These are phyloP conservation scores for Druon quercuslanigerum DNA, from an alignment of 1,140 invertebrate species.

Conservation along the genomic window DNA sequence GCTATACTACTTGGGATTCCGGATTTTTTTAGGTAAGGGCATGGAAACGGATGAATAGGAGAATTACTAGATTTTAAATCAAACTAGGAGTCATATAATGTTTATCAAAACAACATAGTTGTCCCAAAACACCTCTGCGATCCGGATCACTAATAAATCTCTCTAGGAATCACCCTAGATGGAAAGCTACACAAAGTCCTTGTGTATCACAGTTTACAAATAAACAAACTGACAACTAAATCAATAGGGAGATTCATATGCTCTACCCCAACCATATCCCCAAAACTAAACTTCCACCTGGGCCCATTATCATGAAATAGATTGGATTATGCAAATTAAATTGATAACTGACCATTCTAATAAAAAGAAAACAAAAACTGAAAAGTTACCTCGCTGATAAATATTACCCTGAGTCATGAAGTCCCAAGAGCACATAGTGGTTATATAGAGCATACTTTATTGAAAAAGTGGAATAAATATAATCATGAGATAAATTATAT, in stretches of 20 bases:
- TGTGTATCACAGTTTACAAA: no score
- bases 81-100: no score
- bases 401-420: slow-evolving; percentile 40
- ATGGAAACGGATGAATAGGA: background rate
- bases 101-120: background rate
- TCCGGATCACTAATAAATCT: background rate
- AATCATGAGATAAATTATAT: slow-evolving; percentile 36
- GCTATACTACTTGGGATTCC: background rate
- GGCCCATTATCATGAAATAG: no score
- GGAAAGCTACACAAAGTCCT: no score
- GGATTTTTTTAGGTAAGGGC: no score
- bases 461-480: background rate
- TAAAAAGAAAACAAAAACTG: slow-evolving; percentile 28
- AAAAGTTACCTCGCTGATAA: background rate
- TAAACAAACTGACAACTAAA: no score
- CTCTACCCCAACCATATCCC: no score
- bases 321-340: no score
- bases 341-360: no score
- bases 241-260: no score
- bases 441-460: slow-evolving; percentile 16
- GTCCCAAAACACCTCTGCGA: slow-evolving; percentile 21
- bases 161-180: no score
- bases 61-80: background rate
- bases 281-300: no score
- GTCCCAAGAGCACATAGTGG: slow-evolving; percentile 33